Evolutionary conservation across 2,888 invertebrate genomes (phyloP), one percentile per base, ranked within the genome.

Genomic region (Selenia dentaria): DNA sequence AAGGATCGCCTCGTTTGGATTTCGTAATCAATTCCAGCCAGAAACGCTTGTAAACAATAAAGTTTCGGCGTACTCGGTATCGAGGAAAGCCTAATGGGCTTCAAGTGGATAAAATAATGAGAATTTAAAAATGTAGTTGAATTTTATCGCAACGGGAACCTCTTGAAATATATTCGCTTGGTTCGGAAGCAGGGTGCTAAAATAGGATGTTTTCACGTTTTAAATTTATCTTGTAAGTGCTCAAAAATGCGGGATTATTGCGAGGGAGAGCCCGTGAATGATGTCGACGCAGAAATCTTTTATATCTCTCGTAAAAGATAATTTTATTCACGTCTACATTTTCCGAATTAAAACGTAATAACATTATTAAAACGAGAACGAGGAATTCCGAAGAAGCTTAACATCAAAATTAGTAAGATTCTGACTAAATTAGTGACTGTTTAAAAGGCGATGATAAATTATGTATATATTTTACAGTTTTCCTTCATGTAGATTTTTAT

Each of bases 81-180:
- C 38, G 43, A 49, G 62, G 53, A 63, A 66, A 61, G 52, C 53
- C 43, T 60, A 63, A 66, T 61, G 56, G 42, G 55, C 43, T 59
- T 58, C 60, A 63, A 67, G 56, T 64, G 50, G 58, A 51, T 51
- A 53, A 59, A 60, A 60, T 73, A 72, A 72, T 72, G 67, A 67
- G 70, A 74, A 64, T 70, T 74, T 70, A 73, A 74, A 72, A 69
- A 71, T 71, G 62, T 66, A 73, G 57, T 59, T 64, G 48, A 26
- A 31, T 38, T 33, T 51, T 64, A 60, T 37, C 39, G 26, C 31
- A 54, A 47, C 47, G 39, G 36, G 16, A 43, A 42, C 51, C 55
- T 40, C 49, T 54, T 35, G 52, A 54, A 60, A 57, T 51, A 59
- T 60, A 57, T 54, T 53, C 49, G 49, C 44, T 36, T 13, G 33